phyloP scores from a whole-genome alignment of 2,797 vertebrate species.

The Eupleurogrammus muticus region DNA sequence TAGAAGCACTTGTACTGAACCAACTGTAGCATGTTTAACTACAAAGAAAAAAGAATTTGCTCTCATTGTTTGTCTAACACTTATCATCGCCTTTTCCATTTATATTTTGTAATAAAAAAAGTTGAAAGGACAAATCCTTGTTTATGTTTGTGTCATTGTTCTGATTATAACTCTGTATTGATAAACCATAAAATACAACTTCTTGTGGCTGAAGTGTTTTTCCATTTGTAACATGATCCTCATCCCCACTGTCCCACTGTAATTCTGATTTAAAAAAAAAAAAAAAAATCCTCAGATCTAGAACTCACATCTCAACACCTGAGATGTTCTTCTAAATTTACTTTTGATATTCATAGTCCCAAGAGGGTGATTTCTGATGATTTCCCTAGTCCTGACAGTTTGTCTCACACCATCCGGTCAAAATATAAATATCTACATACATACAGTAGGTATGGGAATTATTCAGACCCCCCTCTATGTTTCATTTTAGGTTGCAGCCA shows the following conservation, averaged over 20 bases:
- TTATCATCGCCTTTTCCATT: conserved; percentile 62
- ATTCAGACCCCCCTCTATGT: too few species aligned
- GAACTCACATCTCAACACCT: neutral
- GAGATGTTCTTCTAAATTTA: neutral
- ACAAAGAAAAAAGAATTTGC: conserved; percentile 29
- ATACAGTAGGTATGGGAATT: too few species aligned
- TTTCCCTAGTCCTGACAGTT: neutral
- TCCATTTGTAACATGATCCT: neutral
- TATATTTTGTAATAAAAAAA: conserved; percentile 84
- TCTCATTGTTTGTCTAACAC: conserved; percentile 36
- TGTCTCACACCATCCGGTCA: neutral
- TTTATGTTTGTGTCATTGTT: conserved; percentile 30
- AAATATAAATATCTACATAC: too few species aligned
- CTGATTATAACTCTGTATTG: neutral
- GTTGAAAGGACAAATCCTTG: conserved; percentile 35
- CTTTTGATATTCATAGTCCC: neutral
- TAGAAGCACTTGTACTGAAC: conserved; percentile 62
- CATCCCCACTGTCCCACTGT: too few species aligned
- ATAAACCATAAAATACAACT: neutral
- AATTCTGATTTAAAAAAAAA: too few species aligned
- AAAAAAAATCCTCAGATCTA: too few species aligned
- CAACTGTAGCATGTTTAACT: conserved; percentile 68
- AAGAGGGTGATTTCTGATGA: neutral
- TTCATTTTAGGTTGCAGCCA: too few species aligned
- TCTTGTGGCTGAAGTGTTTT: neutral